A percentile compares a stretch with the other conserved stretches of the same genome.
phyloP scores from a whole-genome alignment of 2,113 vertebrate species.

The Forbesichthys papilliferus region DNA sequence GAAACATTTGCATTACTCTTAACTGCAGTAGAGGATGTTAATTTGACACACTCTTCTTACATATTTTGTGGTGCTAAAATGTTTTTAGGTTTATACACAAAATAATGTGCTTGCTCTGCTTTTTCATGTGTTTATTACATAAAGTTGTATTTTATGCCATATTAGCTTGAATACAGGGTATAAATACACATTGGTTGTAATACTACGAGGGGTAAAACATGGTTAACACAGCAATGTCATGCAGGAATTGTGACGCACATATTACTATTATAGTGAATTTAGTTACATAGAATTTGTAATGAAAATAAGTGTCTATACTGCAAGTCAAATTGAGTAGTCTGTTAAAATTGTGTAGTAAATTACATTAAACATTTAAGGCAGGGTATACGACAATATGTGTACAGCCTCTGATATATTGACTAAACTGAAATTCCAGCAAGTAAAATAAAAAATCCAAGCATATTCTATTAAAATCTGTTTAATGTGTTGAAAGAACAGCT shows the following conservation, averaged over 20 bases:
- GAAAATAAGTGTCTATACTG: no score
- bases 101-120: neutral
- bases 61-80: no score
- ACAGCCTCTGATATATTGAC: neutral
- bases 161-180: slow-evolving; percentile 52
- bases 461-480: neutral
- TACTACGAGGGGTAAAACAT: slow-evolving; percentile 18
- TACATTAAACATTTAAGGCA: neutral
- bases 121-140: slow-evolving; percentile 47
- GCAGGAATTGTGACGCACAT: slow-evolving; percentile 5
- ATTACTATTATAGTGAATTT: neutral
- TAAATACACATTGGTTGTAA: slow-evolving; percentile 58
- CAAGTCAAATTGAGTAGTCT: slow-evolving; percentile 3
- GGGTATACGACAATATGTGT: neutral
- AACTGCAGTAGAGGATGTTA: no score
- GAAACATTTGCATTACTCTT: no score
- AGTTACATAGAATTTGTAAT: neutral
- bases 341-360: neutral
- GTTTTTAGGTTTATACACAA: no score
- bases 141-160: slow-evolving; percentile 37
- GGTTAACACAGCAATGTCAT: slow-evolving; percentile 1
- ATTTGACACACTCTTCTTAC: no score
- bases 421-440: neutral
- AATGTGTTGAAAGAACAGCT: neutral
- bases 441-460: neutral